Conservation (phyloP, 2,113 vertebrate genomes). For the Oophaga pumilio region DNA sequence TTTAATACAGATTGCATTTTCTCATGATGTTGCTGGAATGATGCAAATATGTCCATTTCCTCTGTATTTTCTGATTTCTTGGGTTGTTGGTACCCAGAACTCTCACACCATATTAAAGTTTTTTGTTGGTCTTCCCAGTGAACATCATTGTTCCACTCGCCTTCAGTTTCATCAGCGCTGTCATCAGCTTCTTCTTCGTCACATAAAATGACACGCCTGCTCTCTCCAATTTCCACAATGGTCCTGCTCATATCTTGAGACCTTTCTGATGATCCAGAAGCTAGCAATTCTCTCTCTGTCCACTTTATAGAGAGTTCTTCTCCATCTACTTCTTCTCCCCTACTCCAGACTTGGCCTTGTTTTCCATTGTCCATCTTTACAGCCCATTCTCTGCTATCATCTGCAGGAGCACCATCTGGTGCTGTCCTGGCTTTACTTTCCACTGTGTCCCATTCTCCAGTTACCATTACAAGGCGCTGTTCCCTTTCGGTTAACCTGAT, state of each 20-base stretch:
- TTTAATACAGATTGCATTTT: neutral
- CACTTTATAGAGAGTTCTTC: constrained; percentile 9
- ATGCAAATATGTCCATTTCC: neutral
- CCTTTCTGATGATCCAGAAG: constrained; percentile 58
- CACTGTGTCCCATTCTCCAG: constrained; percentile 66
- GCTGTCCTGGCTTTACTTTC: constrained; percentile 59
- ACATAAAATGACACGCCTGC: constrained; percentile 40
- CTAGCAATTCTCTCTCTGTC: neutral
- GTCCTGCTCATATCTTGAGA: constrained; percentile 55
- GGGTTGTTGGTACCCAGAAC: constrained; percentile 39
- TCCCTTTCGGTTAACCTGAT: constrained; percentile 36
- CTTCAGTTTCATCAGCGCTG: constrained; percentile 36
- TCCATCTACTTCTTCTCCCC: neutral
- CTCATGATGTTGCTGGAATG: neutral
- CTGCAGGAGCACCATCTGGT: neutral
- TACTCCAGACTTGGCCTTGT: neutral
- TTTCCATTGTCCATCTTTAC: constrained; percentile 11
- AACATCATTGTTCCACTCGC: constrained; percentile 26
- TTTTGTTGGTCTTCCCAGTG: constrained; percentile 38
- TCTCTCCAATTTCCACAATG: constrained; percentile 22
- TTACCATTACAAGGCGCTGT: constrained; percentile 51
- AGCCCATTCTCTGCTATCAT: constrained; percentile 39
- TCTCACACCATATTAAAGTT: constrained; percentile 45
- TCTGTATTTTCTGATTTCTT: neutral
- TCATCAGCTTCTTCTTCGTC: constrained; percentile 46